These are phyloP conservation scores for Gadopsis bispinosus DNA, from an alignment of 2,797 vertebrate genomes.

Conservation along the genomic window DNA sequence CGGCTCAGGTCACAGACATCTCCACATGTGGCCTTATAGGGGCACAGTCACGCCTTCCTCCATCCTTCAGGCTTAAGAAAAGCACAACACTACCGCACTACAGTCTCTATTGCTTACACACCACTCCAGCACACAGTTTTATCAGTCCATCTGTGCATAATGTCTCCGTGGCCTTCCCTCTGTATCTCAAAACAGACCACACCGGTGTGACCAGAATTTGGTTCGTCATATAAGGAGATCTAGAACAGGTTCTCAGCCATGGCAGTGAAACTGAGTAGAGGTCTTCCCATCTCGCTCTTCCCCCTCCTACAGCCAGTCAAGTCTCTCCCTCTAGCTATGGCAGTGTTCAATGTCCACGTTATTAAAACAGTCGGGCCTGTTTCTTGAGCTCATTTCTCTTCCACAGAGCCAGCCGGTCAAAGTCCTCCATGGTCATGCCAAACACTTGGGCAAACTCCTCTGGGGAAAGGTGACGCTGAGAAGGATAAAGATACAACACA, in stretches of 20 bases:
- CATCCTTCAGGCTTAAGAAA: constrained; percentile 51
- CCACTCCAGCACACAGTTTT: constrained; percentile 53
- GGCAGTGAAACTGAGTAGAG: constrained; percentile 77
- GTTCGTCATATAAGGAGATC: constrained; percentile 64
- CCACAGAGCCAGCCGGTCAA: constrained; percentile 98
- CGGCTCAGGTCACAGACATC: constrained; percentile 57
- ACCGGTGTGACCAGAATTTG: constrained; percentile 69
- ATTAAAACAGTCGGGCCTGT: constrained; percentile 95
- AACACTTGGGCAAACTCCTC: constrained; percentile 98
- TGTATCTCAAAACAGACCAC: constrained; percentile 45
- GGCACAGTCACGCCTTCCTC: constrained; percentile 23
- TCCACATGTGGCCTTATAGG: constrained; percentile 24
- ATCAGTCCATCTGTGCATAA: constrained; percentile 56
- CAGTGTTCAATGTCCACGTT: constrained; percentile 26
- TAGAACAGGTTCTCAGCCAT: constrained; percentile 78
- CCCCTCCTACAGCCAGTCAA: constrained; percentile 13
- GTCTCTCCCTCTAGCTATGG: constrained; percentile 35
- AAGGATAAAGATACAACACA: not conserved
- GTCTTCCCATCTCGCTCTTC: constrained; percentile 9
- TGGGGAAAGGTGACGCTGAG: constrained; percentile 94
- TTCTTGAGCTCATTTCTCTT: constrained; percentile 99
- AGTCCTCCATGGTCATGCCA: constrained; percentile 96
- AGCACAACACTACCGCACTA: constrained; percentile 61
- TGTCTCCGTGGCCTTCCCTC: constrained; percentile 41
- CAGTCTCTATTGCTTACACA: constrained; percentile 74